Evolutionary conservation across 2,888 invertebrate species (phyloP).

Genomic region (Oscheius sp.): DNA sequence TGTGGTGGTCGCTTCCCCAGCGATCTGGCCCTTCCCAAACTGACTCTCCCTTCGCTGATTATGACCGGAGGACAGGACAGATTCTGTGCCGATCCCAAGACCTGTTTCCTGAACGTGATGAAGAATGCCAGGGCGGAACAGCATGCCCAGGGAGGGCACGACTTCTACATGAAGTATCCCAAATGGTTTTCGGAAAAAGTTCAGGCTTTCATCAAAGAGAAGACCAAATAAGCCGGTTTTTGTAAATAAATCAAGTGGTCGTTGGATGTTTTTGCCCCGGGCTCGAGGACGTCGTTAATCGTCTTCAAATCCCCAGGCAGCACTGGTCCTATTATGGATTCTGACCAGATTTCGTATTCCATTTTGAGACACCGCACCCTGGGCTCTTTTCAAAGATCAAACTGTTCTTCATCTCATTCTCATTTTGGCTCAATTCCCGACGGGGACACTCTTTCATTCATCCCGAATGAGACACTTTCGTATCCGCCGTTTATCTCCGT

Average conservation of each 20-base stretch:
- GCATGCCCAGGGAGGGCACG: conserved; percentile 71
- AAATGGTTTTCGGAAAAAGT: conserved; percentile 70
- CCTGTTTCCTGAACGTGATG: conserved; percentile 55
- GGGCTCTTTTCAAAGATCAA: neutral
- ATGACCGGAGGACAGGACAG: conserved; percentile 67
- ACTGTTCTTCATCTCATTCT: neutral
- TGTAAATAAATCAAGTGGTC: neutral
- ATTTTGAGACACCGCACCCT: neutral
- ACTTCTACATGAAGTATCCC: conserved; percentile 71
- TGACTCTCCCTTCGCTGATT: conserved; percentile 65
- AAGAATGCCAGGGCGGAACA: conserved; percentile 66
- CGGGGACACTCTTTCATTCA: conserved; percentile 23
- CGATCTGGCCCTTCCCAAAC: conserved; percentile 60
- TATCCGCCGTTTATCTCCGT: conserved; percentile 11
- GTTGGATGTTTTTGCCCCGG: neutral
- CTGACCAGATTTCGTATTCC: neutral
- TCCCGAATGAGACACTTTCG: conserved; percentile 23
- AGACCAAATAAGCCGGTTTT: neutral
- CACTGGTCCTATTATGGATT: conserved; percentile 8
- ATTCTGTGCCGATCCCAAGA: conserved; percentile 69
- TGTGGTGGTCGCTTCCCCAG: conserved; percentile 70
- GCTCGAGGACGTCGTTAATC: conserved; percentile 18
- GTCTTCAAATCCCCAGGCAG: neutral
- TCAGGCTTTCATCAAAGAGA: conserved; percentile 45
- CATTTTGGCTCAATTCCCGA: neutral